phyloP scores from a whole-genome alignment of 2,888 invertebrate species.

The Leptopterna dolabrata region DNA sequence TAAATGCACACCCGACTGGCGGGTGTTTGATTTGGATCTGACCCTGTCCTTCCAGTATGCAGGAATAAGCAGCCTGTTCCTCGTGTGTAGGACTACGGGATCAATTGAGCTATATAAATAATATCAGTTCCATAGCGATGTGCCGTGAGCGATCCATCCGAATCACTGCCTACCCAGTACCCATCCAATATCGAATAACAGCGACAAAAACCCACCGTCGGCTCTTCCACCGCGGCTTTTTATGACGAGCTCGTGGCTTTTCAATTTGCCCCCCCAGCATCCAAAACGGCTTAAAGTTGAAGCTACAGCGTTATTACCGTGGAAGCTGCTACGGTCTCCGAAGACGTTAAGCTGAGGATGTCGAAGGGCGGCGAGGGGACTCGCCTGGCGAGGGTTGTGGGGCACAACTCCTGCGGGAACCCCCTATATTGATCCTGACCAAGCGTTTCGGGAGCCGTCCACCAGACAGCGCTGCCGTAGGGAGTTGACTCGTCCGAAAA shows the following conservation, averaged over 20 bases:
- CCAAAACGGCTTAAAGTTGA: neutral
- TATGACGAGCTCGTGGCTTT: neutral
- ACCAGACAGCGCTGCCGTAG: neutral
- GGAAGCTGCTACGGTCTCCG: neutral
- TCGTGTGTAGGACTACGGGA: too few species aligned
- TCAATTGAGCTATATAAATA: too few species aligned
- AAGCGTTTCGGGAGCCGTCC: neutral
- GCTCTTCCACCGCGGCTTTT: neutral
- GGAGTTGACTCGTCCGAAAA: neutral
- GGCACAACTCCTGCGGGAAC: constrained; percentile 38
- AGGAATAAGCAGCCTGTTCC: too few species aligned
- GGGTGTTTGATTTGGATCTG: too few species aligned
- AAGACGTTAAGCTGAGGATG: neutral
- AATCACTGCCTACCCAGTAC: too few species aligned
- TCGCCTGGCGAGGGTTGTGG: neutral
- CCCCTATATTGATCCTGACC: constrained; percentile 40
- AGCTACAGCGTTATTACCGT: neutral
- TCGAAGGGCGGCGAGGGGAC: neutral
- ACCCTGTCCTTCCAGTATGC: too few species aligned
- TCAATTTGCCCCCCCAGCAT: neutral
- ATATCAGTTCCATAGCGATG: too few species aligned
- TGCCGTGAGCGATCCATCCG: too few species aligned
- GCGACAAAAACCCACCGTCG: too few species aligned
- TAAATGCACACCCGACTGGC: too few species aligned
- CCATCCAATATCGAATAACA: too few species aligned